These are phyloP conservation scores for Brachynemurus nebulosus DNA, from an alignment of 2,888 invertebrate genomes.

Conservation along the genomic window DNA sequence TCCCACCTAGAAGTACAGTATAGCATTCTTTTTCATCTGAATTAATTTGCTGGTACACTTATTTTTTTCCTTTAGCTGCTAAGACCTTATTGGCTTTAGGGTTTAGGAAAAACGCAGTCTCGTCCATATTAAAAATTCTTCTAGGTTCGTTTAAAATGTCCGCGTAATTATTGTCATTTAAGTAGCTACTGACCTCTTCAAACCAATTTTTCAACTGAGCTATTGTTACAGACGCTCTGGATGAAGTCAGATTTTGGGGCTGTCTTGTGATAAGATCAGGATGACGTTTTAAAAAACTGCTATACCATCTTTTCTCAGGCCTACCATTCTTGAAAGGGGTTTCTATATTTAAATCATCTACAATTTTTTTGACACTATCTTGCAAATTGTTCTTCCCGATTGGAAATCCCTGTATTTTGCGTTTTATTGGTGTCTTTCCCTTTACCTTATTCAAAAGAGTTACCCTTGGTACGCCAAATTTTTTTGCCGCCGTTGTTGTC, in stretches of 20 bases:
- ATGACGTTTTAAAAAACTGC: background rate
- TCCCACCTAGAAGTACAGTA: constrained; percentile 21
- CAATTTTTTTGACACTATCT: background rate
- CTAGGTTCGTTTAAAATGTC: background rate
- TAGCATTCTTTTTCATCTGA: constrained; percentile 18
- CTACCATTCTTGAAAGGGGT: background rate
- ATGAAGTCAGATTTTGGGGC: background rate
- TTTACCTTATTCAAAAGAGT: too few species aligned
- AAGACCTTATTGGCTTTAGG: constrained; percentile 18
- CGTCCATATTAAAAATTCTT: too few species aligned
- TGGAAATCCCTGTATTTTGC: too few species aligned
- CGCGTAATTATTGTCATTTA: too few species aligned
- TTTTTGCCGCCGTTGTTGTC: too few species aligned
- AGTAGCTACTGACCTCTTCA: background rate
- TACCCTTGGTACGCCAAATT: too few species aligned
- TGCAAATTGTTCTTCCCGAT: background rate
- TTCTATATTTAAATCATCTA: too few species aligned
- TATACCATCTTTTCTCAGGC: background rate
- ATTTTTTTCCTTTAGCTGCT: constrained; percentile 19
- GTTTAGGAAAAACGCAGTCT: too few species aligned
- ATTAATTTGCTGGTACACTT: constrained; percentile 16
- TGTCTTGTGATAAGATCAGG: background rate
- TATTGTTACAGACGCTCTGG: background rate
- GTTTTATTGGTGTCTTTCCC: too few species aligned
- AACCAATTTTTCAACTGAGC: background rate